Evolutionary conservation across 2,113 vertebrate species (phyloP).

Genomic region (Nicator chloris): DNA sequence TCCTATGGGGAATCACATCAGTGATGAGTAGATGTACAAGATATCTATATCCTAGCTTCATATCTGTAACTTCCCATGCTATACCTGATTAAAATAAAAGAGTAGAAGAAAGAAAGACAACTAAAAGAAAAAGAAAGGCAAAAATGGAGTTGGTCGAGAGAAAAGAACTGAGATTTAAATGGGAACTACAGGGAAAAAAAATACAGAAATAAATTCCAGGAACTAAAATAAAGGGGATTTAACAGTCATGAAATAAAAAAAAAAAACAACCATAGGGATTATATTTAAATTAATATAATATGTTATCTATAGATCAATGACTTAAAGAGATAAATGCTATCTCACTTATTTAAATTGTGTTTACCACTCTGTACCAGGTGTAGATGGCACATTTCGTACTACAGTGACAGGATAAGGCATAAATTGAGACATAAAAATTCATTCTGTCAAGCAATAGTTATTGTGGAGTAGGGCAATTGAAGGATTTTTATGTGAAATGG

Average conservation of each 20-base stretch:
- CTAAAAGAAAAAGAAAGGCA: background rate
- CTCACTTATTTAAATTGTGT: background rate
- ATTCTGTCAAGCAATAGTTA: background rate
- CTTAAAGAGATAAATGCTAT: background rate
- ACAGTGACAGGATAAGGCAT: background rate
- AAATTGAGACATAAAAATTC: background rate
- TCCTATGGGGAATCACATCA: background rate
- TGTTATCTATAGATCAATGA: background rate
- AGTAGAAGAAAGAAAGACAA: background rate
- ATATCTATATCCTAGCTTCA: background rate
- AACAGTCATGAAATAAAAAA: background rate
- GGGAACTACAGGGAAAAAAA: background rate
- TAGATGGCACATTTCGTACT: background rate
- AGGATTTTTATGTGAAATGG: background rate
- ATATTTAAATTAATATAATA: background rate
- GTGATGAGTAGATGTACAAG: background rate
- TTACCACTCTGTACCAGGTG: background rate
- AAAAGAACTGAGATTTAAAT: background rate
- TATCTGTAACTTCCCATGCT: background rate
- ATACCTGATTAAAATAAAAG: background rate
- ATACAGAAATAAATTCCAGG: background rate
- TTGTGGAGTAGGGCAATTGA: background rate
- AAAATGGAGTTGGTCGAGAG: background rate
- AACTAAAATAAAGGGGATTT: background rate
- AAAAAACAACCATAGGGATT: accelerated